A percentile compares a stretch with the other conserved stretches of the same genome.
These are phyloP conservation scores for Girardinus metallicus DNA, from an alignment of 2,797 vertebrate genomes.

Conservation along the genomic window DNA sequence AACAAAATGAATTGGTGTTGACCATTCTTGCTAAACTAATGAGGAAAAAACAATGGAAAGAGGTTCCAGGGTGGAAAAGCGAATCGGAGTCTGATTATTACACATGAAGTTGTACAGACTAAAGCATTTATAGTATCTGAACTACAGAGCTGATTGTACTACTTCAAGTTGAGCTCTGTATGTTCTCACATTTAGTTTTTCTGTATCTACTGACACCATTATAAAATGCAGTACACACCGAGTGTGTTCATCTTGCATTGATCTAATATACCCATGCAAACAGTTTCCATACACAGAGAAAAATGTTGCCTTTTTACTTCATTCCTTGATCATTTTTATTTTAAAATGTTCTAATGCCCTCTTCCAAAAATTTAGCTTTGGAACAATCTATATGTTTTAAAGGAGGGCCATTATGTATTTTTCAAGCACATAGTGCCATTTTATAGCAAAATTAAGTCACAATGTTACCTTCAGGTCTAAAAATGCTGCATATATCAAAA, in stretches of 20 bases:
- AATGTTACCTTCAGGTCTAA: too few relatives aligned
- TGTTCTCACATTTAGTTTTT: slow-evolving; percentile 27
- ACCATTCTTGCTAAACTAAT: neutral
- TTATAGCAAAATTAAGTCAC: too few relatives aligned
- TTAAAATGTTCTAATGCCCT: neutral
- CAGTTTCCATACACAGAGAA: neutral
- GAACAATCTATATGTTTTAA: too few relatives aligned
- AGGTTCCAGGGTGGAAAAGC: slow-evolving; percentile 21
- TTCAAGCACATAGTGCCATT: too few relatives aligned
- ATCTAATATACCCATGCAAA: neutral
- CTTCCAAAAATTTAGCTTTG: neutral
- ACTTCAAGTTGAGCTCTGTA: slow-evolving; percentile 19
- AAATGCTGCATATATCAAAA: too few relatives aligned
- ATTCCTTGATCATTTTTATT: neutral
- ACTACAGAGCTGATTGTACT: slow-evolving; percentile 21
- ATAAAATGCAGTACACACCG: slow-evolving; percentile 14
- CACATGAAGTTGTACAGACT: neutral
- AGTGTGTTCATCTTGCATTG: slow-evolving; percentile 16
- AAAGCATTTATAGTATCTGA: neutral
- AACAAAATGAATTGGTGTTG: neutral
- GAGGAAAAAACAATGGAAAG: neutral
- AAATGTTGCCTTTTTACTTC: slow-evolving; percentile 10
- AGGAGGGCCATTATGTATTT: too few relatives aligned
- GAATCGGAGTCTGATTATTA: neutral
- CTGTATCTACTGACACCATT: neutral